Evolutionary conservation across 2,113 vertebrate species (phyloP).

Genomic region (Calidris pugnax): DNA sequence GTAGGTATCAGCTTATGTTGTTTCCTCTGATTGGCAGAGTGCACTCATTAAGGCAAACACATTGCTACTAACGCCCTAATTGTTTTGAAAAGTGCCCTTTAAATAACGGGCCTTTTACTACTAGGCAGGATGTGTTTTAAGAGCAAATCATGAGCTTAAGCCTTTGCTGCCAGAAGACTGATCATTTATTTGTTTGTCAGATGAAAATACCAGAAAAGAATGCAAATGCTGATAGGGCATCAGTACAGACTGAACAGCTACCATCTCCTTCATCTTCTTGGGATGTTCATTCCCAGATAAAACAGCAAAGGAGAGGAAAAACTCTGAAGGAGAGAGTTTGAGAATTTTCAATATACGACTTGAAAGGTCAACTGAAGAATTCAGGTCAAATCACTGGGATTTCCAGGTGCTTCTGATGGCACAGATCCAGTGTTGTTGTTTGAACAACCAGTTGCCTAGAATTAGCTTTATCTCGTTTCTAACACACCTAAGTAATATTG

Average conservation of each 20-base stretch:
- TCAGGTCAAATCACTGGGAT: not conserved
- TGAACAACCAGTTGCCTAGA: not conserved
- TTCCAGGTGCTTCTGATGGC: not conserved
- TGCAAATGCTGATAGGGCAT: not conserved
- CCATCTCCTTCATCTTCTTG: not conserved
- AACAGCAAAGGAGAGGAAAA: not conserved
- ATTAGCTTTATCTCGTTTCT: not conserved
- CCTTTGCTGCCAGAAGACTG: conserved; percentile 1
- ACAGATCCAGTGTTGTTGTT: not conserved
- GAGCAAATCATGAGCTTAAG: conserved; percentile 5
- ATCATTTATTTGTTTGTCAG: not conserved
- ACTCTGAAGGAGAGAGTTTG: not conserved
- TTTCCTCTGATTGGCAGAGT: conserved; percentile 30
- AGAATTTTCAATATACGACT: not conserved
- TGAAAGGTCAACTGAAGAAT: not conserved
- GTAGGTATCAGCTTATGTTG: conserved; percentile 10
- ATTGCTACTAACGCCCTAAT: conserved; percentile 36
- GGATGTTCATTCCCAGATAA: not conserved
- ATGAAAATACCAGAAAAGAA: not conserved
- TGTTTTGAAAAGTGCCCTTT: conserved; percentile 54
- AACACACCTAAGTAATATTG: not conserved
- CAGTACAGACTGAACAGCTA: not conserved
- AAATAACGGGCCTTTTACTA: conserved; percentile 42
- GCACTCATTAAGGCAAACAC: conserved; percentile 39
- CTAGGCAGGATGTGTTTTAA: conserved; percentile 9